Evolutionary conservation across 2,888 invertebrate species (phyloP).

Genomic region (Ochropleura leucogaster): DNA sequence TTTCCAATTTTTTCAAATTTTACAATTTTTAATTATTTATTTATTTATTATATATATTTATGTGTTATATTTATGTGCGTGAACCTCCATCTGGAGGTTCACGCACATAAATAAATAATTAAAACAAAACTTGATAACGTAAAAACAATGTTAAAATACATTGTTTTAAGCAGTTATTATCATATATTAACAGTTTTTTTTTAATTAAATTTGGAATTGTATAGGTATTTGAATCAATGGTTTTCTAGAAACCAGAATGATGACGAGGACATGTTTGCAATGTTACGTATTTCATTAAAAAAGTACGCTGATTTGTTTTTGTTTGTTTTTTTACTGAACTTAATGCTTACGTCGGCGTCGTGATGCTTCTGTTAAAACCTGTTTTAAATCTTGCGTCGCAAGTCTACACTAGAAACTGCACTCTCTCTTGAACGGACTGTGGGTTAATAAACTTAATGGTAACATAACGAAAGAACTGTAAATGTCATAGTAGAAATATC

Average conservation of each 20-base stretch:
- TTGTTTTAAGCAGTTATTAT: too few relatives aligned
- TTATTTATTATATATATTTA: too few relatives aligned
- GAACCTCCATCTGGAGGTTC: too few relatives aligned
- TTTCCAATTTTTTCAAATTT: too few relatives aligned
- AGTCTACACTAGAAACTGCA: conserved; percentile 68
- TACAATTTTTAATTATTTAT: too few relatives aligned
- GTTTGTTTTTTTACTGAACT: conserved; percentile 22
- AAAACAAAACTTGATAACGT: not conserved
- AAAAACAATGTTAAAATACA: conserved; percentile 5
- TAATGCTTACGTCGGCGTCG: conserved; percentile 38
- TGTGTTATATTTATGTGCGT: too few relatives aligned
- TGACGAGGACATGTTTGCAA: not conserved
- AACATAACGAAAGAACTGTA: conserved; percentile 43
- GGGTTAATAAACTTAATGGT: conserved; percentile 64
- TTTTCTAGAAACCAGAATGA: not conserved
- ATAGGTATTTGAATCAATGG: not conserved
- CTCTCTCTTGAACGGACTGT: conserved; percentile 67
- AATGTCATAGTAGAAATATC: conserved; percentile 32
- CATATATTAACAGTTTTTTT: conserved; percentile 7
- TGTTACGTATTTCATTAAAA: conserved; percentile 5
- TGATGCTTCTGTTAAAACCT: conserved; percentile 60
- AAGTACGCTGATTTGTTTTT: not conserved
- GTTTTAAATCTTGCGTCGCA: conserved; percentile 67
- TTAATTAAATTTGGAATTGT: not conserved
- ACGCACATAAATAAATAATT: not conserved